A percentile compares a stretch with the other conserved stretches of the same genome.
Conservation (phyloP, 35 echinoderm and acorn worm species). For the Amphiura filiformis region DNA sequence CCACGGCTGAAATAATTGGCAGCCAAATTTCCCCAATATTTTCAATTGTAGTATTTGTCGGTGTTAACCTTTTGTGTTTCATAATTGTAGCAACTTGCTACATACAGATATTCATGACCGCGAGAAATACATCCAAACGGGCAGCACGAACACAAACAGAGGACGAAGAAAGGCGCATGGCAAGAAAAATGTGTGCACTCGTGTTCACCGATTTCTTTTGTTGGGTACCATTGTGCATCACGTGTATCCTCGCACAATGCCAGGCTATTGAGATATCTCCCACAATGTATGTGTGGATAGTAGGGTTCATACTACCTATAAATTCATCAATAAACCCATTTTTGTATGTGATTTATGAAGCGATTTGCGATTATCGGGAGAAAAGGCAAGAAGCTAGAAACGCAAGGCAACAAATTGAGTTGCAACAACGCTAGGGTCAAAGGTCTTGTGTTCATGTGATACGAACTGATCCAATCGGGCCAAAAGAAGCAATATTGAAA, state of each 20-base stretch:
- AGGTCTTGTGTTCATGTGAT: too few species aligned
- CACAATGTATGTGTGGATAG: neutral
- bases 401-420: too few species aligned
- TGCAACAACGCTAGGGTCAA: too few species aligned
- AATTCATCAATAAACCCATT: neutral
- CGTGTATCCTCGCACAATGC: neutral
- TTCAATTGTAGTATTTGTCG: neutral
- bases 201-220: neutral
- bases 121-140: neutral
- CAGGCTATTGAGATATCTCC: neutral
- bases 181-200: neutral
- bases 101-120: neutral
- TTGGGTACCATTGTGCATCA: neutral
- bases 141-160: neutral
- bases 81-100: neutral
- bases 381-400: too few species aligned
- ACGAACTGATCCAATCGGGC: too few species aligned
- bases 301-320: neutral
- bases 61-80: neutral
- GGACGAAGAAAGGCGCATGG: neutral
- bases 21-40: neutral
- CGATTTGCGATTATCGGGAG: too few species aligned
- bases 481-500: too few species aligned
- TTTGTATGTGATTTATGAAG: neutral
- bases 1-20: neutral